Base-by-base conservation (phyloP, 64 coral and sea anemone species). In the Trachythela sp. region DNA sequence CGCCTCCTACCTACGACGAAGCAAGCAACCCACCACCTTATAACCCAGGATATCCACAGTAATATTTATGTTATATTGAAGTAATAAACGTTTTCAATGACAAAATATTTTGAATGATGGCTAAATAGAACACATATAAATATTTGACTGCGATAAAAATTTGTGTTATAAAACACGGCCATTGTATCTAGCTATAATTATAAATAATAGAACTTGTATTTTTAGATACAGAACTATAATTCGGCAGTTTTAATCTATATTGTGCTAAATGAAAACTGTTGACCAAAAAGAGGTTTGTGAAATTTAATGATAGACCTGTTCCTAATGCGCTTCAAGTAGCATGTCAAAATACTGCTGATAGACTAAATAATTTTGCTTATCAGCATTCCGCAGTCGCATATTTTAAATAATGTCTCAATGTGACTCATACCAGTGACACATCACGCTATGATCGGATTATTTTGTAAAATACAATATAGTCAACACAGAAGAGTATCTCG, bases 1-100 rank as follows among this genome's bases (percentile, higher is more conserved):
- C 75, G 9, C 75, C 75, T 34, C 75, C 75, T 15, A 17, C 75
- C 27, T 80, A 80, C 37, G 75, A 80, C 75, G 33, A 80, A 13
- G 75, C 75, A 22, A 80, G 37, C 75, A 80, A 37, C 2, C 75
- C 75, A 80, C 75, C 75, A 4, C 33, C 75, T 36, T 80, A 80
- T 36, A 80, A 80, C 37, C 75, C 75, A 37, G 75, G 33, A 37
- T 80, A 80, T 39, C 75, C 75, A 0, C 4, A 20, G 56, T n/a
- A 64, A 27, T 64, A 64, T 45, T 45, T 6, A 52, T 52, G 56
- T 64, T 64, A 24, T 45, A 45, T 45, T 64, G 56, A 64, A 26
- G 24, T 20, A 64, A 20, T 20, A 26, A 64, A 20, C 8, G 56
- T 64, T 20, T n/a, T 64, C 56, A 64, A 24, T n/a, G 20, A n/a